Conservation (phyloP, 2,113 vertebrate genomes). For the Tragelaphus buxtoni region DNA sequence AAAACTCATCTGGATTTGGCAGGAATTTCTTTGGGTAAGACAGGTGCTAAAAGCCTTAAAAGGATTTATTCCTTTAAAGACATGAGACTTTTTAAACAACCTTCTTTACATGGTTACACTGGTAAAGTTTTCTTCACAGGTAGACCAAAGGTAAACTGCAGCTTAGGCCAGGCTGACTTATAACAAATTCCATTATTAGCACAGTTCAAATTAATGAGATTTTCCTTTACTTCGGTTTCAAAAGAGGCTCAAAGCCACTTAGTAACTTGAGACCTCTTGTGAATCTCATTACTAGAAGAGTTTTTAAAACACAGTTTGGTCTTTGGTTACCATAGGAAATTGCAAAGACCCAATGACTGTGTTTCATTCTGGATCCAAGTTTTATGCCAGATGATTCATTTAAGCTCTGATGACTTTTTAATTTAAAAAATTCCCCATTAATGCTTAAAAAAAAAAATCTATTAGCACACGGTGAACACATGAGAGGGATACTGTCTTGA, state of each 20-base stretch:
- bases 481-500: constrained; percentile 24
- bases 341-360: constrained; percentile 53
- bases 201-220: constrained; percentile 73
- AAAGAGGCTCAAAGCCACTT: constrained; percentile 73
- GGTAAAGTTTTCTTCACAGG: constrained; percentile 25
- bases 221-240: constrained; percentile 69
- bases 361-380: constrained; percentile 39
- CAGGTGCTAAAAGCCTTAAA: constrained; percentile 39
- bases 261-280: constrained; percentile 70
- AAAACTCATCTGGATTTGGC: constrained; percentile 54
- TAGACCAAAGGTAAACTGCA: constrained; percentile 22
- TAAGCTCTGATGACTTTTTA: constrained; percentile 65
- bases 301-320: constrained; percentile 59
- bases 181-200: constrained; percentile 72
- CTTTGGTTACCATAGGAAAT: constrained; percentile 74
- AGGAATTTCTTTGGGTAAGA: constrained; percentile 46
- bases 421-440: constrained; percentile 55
- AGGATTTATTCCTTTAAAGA: constrained; percentile 36
- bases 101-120: background rate
- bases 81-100: background rate
- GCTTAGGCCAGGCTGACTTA: constrained; percentile 44
- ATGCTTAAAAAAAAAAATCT: background rate
- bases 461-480: background rate
- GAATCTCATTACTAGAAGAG: constrained; percentile 63
- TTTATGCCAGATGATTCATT: constrained; percentile 60